Conservation (phyloP, 2,797 vertebrate genomes). For the Euthynnus affinis region DNA sequence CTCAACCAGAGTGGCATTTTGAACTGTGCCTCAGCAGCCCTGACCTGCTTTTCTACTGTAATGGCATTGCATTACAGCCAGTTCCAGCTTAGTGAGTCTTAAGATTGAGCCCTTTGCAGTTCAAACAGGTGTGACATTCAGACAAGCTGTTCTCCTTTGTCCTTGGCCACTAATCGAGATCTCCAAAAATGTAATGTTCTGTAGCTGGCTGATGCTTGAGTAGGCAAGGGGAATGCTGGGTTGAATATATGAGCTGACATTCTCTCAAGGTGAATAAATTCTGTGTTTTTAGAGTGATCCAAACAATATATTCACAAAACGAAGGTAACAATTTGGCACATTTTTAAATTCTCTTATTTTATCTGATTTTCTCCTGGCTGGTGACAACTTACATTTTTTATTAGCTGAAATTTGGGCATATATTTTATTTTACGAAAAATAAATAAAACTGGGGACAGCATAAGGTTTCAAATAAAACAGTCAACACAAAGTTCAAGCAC, state of each 20-base stretch:
- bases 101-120: conserved; percentile 84
- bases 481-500: background rate
- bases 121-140: conserved; percentile 83
- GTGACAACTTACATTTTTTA: background rate
- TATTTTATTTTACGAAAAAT: too few species aligned
- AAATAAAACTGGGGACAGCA: background rate
- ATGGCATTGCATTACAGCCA: conserved; percentile 80
- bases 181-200: conserved; percentile 68
- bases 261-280: conserved; percentile 57
- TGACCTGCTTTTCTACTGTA: conserved; percentile 79
- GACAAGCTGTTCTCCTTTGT: conserved; percentile 77
- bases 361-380: background rate
- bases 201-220: conserved; percentile 52
- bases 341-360: background rate
- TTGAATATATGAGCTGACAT: conserved; percentile 49
- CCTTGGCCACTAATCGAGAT: conserved; percentile 76
- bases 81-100: conserved; percentile 85
- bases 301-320: background rate
- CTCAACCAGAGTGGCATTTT: conserved; percentile 63
- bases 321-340: background rate
- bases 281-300: conserved; percentile 28
- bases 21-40: conserved; percentile 67
- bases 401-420: background rate
- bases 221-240: conserved; percentile 27
- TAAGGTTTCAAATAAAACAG: background rate